Base-by-base conservation (phyloP, 2,797 vertebrate genomes). In the Mus caroli region DNA sequence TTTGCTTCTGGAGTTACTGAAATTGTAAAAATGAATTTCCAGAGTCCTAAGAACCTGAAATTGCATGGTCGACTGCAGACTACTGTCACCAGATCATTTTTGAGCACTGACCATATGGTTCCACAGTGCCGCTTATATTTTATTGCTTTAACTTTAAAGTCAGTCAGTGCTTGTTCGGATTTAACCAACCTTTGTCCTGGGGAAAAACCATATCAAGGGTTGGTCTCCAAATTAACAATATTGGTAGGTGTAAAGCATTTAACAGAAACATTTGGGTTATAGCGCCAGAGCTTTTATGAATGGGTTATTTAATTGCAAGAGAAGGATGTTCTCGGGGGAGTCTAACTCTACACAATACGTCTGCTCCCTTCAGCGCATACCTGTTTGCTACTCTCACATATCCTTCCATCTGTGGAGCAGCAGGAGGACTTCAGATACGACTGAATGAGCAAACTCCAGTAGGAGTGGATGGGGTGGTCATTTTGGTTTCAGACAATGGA, bases 11-110 rank as follows among this genome's bases (percentile, higher is more conserved):
- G 56, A 92, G 31, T 64, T 85, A 92, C 7, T 92, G n/a, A 96
- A 58, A 88, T 91, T 96, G 52, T 22, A 77, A 84, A 93, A 87
- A 87, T 56, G 76, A 91, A 94, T 83, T 94, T 76, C 69, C 69
- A 76, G 37, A 34, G 31, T 80, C 37, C 58, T 86, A 71, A 60
- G 56, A 92, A 88, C 73, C 34, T 52, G 50, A 92, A 82, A 95
- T 64, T 91, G 15, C 56, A 64, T 56, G 9, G 28, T 17, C 0
- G 90, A 73, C 64, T 24, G 89, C 56, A 28, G 15, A 73, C 3
- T 62, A 90, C 1, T 64, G 71, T 50, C 50, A 24, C 79, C 17
- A 7, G 52, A 46, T 75, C n/a, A 79, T 84, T 94, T 83, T 73
- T 58, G 67, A 46, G n/a, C 8, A 62, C 19, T 78, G 56, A 62